Conservation (phyloP, 2,113 vertebrate genomes). For the Gopherus flavomarginatus region DNA sequence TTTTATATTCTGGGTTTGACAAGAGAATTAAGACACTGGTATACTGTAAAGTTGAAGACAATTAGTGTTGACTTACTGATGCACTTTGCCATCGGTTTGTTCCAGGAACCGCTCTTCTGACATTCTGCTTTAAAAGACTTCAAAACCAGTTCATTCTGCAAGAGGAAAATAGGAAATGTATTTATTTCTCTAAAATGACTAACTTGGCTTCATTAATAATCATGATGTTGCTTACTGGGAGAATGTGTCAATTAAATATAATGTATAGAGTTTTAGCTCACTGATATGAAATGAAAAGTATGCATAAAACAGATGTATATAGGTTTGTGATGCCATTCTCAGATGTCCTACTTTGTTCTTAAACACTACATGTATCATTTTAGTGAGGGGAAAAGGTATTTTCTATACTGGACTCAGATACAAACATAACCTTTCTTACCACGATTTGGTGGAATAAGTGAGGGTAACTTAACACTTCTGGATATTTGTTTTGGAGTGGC, state of each 20-base stretch:
- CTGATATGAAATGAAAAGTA: not conserved
- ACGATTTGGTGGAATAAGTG: fast-evolving
- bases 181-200: not conserved
- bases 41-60: not conserved
- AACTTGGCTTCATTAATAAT: not conserved
- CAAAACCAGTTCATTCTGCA: conserved; percentile 41
- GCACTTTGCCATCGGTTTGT: conserved; percentile 63
- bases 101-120: conserved; percentile 74
- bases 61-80: conserved; percentile 52
- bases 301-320: not conserved
- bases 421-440: not conserved
- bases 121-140: conserved; percentile 62
- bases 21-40: not conserved
- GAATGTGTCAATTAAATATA: not conserved
- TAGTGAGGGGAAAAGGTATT: not conserved
- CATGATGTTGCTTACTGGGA: not conserved
- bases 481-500: fast-evolving
- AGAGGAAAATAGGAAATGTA: not conserved
- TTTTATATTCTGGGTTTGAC: not conserved
- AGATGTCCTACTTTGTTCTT: not conserved
- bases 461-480: not conserved
- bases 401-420: not conserved
- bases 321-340: not conserved
- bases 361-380: not conserved
- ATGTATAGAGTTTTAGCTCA: not conserved